Evolutionary conservation across 2,797 vertebrate genomes (phyloP).

Genomic region (Anolis apletophallus): DNA sequence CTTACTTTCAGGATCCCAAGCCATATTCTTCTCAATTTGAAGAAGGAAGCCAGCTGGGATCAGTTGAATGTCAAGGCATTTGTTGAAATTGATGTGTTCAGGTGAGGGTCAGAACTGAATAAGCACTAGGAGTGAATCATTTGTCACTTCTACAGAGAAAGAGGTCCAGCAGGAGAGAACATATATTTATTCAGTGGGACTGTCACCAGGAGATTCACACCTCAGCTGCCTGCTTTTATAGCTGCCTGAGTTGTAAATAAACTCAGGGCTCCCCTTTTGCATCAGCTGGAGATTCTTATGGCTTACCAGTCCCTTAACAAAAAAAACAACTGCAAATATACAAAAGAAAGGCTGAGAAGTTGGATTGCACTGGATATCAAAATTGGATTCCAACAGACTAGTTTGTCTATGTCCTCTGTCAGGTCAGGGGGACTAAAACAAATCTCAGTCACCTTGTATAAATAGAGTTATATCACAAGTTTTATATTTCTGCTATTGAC

Average conservation of each 20-base stretch:
- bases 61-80: conserved; percentile 62
- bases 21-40: conserved; percentile 46
- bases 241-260: conserved; percentile 17
- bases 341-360: conserved; percentile 19
- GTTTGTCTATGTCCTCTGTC: conserved; percentile 16
- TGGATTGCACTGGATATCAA: conserved; percentile 16
- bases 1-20: conserved; percentile 48
- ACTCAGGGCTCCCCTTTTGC: conserved; percentile 24
- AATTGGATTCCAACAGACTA: conserved; percentile 43
- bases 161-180: conserved; percentile 57
- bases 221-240: conserved; percentile 47
- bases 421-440: conserved; percentile 25
- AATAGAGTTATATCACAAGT: conserved; percentile 46
- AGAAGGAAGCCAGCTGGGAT: conserved; percentile 46
- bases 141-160: conserved; percentile 61
- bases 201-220: conserved; percentile 52
- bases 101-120: conserved; percentile 60
- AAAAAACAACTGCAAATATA: conserved; percentile 3
- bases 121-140: conserved; percentile 53
- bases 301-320: conserved; percentile 47
- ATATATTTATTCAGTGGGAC: conserved; percentile 49
- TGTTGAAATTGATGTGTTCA: conserved; percentile 61
- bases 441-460: conserved; percentile 22
- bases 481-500: conserved; percentile 46
- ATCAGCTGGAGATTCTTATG: conserved; percentile 38